Conservation (phyloP, 2,797 vertebrate species). For the Pangasius sanitwongsei region DNA sequence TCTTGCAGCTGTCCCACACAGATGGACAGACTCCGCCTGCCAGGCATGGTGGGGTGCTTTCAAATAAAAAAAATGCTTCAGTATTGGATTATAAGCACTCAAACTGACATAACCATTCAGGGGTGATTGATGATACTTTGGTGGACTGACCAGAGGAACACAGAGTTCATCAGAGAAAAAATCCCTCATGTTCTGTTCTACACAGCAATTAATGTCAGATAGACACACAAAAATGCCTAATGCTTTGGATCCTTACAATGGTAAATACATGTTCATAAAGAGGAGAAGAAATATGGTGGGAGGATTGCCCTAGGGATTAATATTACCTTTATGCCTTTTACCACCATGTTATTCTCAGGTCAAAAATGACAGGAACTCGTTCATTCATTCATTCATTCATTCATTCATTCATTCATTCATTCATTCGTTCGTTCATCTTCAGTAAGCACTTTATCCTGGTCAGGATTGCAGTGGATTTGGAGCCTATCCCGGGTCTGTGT, state of each 20-base stretch:
- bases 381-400: neutral
- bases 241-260: neutral
- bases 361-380: neutral
- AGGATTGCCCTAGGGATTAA: neutral
- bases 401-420: neutral
- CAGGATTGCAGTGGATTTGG: neutral
- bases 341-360: neutral
- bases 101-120: slow-evolving; percentile 39
- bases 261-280: neutral
- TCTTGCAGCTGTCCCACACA: slow-evolving; percentile 49
- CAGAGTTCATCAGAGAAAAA: slow-evolving; percentile 5
- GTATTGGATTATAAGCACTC: slow-evolving; percentile 25
- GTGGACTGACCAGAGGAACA: slow-evolving; percentile 40
- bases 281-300: neutral
- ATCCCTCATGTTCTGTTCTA: neutral
- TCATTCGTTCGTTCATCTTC: neutral
- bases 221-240: neutral
- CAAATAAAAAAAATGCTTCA: slow-evolving; percentile 32
- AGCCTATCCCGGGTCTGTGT: neutral
- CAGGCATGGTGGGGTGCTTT: slow-evolving; percentile 24
- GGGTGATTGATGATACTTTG: slow-evolving; percentile 36
- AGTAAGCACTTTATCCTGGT: neutral
- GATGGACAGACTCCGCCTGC: slow-evolving; percentile 46
- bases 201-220: neutral
- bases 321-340: neutral